phyloP scores from a whole-genome alignment of 2,888 invertebrate genomes.

The Macropis europaea region DNA sequence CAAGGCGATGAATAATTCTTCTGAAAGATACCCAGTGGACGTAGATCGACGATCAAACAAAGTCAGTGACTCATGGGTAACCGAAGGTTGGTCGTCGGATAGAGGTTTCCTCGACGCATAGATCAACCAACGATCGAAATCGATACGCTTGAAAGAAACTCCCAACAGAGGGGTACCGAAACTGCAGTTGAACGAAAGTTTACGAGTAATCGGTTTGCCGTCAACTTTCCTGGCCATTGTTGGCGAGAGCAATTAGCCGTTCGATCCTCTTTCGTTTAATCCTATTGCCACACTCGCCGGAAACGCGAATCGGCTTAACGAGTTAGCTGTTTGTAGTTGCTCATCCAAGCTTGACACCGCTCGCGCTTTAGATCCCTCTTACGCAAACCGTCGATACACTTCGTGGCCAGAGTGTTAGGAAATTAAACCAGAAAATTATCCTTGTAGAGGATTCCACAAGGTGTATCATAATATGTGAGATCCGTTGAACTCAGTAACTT shows the following conservation, averaged over 20 bases:
- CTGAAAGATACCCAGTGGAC: no score
- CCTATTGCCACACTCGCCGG: constrained; percentile 37
- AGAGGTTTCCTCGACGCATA: no score
- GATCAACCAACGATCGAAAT: no score
- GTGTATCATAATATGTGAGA: no score
- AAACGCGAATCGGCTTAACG: constrained; percentile 50
- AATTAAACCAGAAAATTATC: constrained; percentile 31
- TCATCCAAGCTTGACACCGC: constrained; percentile 43
- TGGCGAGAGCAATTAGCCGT: background rate
- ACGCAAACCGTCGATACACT: constrained; percentile 41
- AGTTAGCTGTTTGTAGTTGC: constrained; percentile 29
- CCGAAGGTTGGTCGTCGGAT: no score
- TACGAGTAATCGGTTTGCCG: background rate
- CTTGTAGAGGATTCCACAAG: background rate
- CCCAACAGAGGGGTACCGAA: background rate
- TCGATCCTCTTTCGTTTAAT: constrained; percentile 3
- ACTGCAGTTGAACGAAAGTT: background rate
- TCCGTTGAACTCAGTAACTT: no score
- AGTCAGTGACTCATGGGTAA: no score
- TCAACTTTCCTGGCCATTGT: background rate
- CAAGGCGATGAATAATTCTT: no score
- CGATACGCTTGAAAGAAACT: no score
- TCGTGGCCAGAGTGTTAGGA: constrained; percentile 14
- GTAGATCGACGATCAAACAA: no score
- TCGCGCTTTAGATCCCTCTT: constrained; percentile 33